phyloP scores from a whole-genome alignment of 2,113 vertebrate genomes.

The Oncorhynchus keta region DNA sequence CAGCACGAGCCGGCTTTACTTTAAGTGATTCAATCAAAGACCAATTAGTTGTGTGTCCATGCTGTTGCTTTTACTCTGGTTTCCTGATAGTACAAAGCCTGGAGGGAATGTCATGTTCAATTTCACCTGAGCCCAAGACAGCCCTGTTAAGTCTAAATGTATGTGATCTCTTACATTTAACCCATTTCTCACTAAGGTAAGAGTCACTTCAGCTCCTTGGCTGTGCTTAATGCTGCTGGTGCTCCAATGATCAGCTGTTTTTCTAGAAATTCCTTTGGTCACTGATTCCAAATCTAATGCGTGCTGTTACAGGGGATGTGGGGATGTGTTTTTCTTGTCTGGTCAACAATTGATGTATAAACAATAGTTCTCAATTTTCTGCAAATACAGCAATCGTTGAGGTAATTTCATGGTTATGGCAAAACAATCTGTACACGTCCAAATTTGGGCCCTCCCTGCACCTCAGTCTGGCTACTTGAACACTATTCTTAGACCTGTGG shows the following conservation, averaged over 20 bases:
- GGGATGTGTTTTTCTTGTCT: slow-evolving; percentile 17
- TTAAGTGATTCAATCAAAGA: slow-evolving; percentile 59
- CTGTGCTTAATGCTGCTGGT: slow-evolving; percentile 24
- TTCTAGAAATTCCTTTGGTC: slow-evolving; percentile 43
- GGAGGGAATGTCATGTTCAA: slow-evolving; percentile 52
- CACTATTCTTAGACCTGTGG: slow-evolving; percentile 37
- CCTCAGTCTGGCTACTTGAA: slow-evolving; percentile 42
- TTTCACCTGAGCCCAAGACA: slow-evolving; percentile 50
- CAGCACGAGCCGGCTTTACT: slow-evolving; percentile 29
- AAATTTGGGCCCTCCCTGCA: slow-evolving; percentile 4
- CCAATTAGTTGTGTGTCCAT: slow-evolving; percentile 51
- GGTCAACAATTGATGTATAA: slow-evolving; percentile 45
- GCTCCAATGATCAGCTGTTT: slow-evolving; percentile 26
- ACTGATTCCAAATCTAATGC: slow-evolving; percentile 36
- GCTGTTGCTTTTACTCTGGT: slow-evolving; percentile 5
- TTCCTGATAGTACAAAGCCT: slow-evolving; percentile 42
- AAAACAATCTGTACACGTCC: slow-evolving; percentile 49
- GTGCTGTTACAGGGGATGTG: slow-evolving; percentile 20
- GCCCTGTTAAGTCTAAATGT: slow-evolving; percentile 55
- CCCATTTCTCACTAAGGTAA: slow-evolving; percentile 48
- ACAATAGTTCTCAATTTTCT: slow-evolving; percentile 61
- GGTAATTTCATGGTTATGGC: slow-evolving; percentile 54
- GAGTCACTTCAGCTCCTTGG: slow-evolving; percentile 23
- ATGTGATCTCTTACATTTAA: slow-evolving; percentile 54
- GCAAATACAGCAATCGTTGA: slow-evolving; percentile 40